These are phyloP conservation scores for Malaclemys terrapin DNA, from an alignment of 2,113 vertebrate genomes.

Conservation along the genomic window DNA sequence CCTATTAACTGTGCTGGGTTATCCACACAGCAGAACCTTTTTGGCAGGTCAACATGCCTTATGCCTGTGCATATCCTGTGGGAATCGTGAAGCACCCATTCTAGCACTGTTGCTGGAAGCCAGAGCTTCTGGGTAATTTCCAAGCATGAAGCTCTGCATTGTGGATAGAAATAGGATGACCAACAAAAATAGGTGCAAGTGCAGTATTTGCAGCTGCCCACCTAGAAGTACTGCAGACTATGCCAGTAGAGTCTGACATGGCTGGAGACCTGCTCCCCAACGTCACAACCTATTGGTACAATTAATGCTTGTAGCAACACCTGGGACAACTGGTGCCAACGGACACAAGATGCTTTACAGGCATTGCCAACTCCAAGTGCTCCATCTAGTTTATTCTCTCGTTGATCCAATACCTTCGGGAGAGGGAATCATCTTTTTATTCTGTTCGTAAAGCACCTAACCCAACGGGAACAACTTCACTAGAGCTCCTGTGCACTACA, in stretches of 20 bases:
- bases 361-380: neutral
- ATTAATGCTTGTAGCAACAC: neutral
- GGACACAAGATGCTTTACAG: neutral
- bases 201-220: neutral
- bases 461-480: neutral
- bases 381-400: neutral
- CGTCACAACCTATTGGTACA: neutral
- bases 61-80: neutral
- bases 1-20: neutral
- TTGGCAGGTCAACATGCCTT: neutral
- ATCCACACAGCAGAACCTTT: neutral
- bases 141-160: neutral
- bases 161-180: neutral
- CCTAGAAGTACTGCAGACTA: neutral
- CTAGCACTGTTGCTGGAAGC: neutral
- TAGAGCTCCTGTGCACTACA: neutral
- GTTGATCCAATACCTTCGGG: neutral
- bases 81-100: neutral
- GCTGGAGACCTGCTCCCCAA: neutral
- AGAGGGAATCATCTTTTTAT: neutral
- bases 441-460: neutral
- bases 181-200: neutral
- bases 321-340: neutral
- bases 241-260: neutral
- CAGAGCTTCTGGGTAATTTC: neutral